A percentile compares a stretch with the other conserved stretches of the same genome.
These are phyloP conservation scores for Megastigmus dorsalis DNA, from an alignment of 2,888 invertebrate genomes.

Conservation along the genomic window DNA sequence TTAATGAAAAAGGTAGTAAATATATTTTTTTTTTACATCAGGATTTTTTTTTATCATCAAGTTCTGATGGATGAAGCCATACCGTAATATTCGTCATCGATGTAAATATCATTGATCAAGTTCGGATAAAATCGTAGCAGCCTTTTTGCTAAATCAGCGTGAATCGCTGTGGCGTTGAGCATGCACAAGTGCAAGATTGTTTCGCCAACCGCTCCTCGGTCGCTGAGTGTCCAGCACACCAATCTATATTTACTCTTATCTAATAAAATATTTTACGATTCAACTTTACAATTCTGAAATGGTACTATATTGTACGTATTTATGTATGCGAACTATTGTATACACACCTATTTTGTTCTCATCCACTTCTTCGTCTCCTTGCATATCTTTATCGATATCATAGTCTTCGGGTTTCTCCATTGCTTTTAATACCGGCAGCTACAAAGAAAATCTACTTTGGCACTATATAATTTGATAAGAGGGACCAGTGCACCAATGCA, in stretches of 20 bases:
- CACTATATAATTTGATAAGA: background rate
- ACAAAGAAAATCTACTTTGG: conserved; percentile 46
- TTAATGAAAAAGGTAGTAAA: background rate
- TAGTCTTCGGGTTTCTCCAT: conserved; percentile 92
- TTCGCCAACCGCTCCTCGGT: conserved; percentile 97
- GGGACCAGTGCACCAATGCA: background rate
- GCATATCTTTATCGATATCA: conserved; percentile 87
- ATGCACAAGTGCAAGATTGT: conserved; percentile 95
- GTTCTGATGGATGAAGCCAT: conserved; percentile 58
- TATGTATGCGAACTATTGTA: too few species aligned
- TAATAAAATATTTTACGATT: conserved; percentile 48
- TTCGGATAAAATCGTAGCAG: conserved; percentile 94
- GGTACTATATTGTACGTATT: too few species aligned
- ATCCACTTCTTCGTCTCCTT: conserved; percentile 72
- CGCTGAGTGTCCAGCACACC: conserved; percentile 93
- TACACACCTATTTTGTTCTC: conserved; percentile 67
- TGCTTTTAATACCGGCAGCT: conserved; percentile 84
- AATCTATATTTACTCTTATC: conserved; percentile 80
- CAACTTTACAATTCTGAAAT: too few species aligned
- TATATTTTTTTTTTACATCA: too few species aligned
- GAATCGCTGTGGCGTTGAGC: conserved; percentile 91
- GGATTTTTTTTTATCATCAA: too few species aligned
- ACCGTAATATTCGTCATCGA: conserved; percentile 98
- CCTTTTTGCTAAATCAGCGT: conserved; percentile 95
- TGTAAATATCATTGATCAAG: conserved; percentile 96